These are phyloP conservation scores for Charanyca ferruginea DNA, from an alignment of 2,888 invertebrate genomes.

Conservation along the genomic window DNA sequence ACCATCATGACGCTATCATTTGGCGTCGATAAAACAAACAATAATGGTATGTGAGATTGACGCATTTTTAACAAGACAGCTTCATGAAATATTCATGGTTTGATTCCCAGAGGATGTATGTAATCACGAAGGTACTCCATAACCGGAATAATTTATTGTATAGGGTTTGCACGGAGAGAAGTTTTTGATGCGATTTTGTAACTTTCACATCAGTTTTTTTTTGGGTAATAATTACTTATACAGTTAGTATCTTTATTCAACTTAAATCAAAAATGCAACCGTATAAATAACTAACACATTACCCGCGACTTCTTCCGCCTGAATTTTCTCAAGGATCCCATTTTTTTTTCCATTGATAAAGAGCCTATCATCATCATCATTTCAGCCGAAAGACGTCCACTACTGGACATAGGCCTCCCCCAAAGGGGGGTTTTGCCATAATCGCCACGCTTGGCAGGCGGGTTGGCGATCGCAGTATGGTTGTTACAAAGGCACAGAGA, in stretches of 20 bases:
- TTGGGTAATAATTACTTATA: not conserved
- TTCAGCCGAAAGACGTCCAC: too few relatives aligned
- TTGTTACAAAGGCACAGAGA: too few relatives aligned
- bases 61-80: conserved; percentile 87
- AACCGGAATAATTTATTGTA: conserved; percentile 70
- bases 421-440: too few relatives aligned
- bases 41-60: conserved; percentile 78
- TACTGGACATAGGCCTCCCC: too few relatives aligned
- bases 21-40: conserved; percentile 83
- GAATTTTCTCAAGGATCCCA: too few relatives aligned
- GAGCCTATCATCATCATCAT: too few relatives aligned
- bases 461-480: too few relatives aligned
- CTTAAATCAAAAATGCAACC: too few relatives aligned
- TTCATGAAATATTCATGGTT: conserved; percentile 85
- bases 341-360: too few relatives aligned
- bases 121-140: conserved; percentile 80
- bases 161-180: conserved; percentile 70
- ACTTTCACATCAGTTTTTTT: not conserved
- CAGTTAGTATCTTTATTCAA: not conserved
- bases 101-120: conserved; percentile 77
- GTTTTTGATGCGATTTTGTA: conserved; percentile 13
- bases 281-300: too few relatives aligned
- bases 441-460: too few relatives aligned
- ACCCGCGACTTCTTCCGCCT: too few relatives aligned
- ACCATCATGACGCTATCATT: conserved; percentile 67